Conservation (phyloP, 2,888 invertebrate genomes). For the Lithophane semibrunnea region DNA sequence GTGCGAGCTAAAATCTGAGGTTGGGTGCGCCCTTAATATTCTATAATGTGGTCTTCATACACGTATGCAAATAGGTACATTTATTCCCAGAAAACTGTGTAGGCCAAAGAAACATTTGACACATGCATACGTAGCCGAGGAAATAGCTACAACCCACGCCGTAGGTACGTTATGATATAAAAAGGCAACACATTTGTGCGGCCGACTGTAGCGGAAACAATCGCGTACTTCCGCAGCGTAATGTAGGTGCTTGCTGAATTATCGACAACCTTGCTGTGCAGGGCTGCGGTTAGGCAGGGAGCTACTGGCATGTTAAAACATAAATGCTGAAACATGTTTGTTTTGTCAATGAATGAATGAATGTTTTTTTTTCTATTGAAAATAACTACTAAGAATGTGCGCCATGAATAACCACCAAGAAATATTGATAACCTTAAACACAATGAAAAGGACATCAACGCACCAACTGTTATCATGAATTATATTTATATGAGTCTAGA, state of each 20-base stretch:
- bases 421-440: not conserved
- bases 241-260: slow-evolving; percentile 63
- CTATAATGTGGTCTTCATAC: not conserved
- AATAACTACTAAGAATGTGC: not conserved
- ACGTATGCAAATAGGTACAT: not conserved
- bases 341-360: not conserved
- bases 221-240: slow-evolving; percentile 62
- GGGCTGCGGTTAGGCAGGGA: slow-evolving; percentile 33
- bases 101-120: not conserved
- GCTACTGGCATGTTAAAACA: slow-evolving; percentile 1
- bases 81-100: not conserved
- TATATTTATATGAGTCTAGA: not conserved
- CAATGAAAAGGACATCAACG: not conserved
- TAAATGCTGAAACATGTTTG: not conserved
- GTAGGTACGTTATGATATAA: not conserved
- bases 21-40: too few relatives aligned
- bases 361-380: too few relatives aligned
- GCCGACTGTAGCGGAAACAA: slow-evolving; percentile 64
- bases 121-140: not conserved
- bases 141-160: not conserved
- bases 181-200: slow-evolving; percentile 22
- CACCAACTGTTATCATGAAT: not conserved
- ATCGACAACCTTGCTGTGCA: slow-evolving; percentile 60
- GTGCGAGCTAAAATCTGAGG: too few relatives aligned
- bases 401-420: not conserved